Base-by-base conservation (phyloP, 2,797 vertebrate genomes). In the Xiphorhynchus erythropygius region DNA sequence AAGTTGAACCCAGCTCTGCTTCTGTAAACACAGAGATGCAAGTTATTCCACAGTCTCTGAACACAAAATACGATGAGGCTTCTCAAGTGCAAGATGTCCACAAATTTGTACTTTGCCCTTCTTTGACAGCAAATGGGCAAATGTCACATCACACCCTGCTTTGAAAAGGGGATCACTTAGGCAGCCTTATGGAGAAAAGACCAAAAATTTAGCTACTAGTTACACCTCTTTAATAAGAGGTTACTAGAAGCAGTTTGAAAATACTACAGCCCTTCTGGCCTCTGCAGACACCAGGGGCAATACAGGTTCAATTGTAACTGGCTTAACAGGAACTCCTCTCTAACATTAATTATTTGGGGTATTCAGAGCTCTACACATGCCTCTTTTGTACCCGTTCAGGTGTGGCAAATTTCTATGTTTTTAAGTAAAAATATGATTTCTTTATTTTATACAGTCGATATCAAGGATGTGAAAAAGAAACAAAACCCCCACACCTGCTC, bases 301-400 rank as follows among this genome's bases (percentile, higher is more conserved):
- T 0, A 25, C 9, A 18, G 11, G 16, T 56, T 25, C 49, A 63
- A 5, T 1, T 37, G 8, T 13, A 82, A 37, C 27, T 44, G 77
- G 24, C 18, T 50, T 13, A 62, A 46, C 0, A 3, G 42, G 11
- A 67, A 46, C 14, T 73, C 25, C 42, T 11, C 39, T 5, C 11
- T 17, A 62, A 39, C 16, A 52, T 9, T 39, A 28, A 7, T 49
- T 41, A 27, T 49, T 70, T 37, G 44, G 23, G 9, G 25, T 15
- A 70, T 12, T 59, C 69, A 79, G 63, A 82, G 44, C 32, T 71
- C 37, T n/a, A 24, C 21, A 21, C 5, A 1, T 18, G 46, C 8
- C 41, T 73, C 27, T 39, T 24, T 39, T 1, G 0, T 33, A 62
- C 13, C 28, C 0, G 1, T 5, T 4, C 49, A 33, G 3, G 5